phyloP scores from a whole-genome alignment of 2,113 vertebrate genomes.

The Aix galericulata region DNA sequence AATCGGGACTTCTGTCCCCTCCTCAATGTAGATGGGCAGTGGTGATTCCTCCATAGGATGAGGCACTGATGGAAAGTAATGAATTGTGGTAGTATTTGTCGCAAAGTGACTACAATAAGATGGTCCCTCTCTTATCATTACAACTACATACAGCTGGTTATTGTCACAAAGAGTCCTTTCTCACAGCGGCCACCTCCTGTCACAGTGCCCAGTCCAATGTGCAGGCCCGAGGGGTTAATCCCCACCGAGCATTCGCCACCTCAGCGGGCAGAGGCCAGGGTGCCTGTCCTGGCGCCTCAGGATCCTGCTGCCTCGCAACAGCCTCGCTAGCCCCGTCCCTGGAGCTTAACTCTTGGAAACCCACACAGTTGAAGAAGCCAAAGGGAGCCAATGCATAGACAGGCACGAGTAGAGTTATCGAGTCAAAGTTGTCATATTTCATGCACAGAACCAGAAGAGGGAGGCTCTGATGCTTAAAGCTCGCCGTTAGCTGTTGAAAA shows the following conservation, averaged over 20 bases:
- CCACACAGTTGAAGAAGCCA: constrained; percentile 17
- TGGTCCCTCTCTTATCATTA: constrained; percentile 66
- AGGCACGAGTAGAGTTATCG: constrained; percentile 46
- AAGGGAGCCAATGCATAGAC: constrained; percentile 52
- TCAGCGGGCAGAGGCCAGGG: neutral
- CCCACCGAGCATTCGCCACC: neutral
- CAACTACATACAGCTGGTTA: constrained; percentile 43
- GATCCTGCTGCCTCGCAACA: neutral
- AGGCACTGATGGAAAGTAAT: constrained; percentile 78
- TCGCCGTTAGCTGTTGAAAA: constrained; percentile 32
- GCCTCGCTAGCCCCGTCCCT: neutral
- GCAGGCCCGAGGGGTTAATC: neutral
- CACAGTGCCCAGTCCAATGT: neutral
- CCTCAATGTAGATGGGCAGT: constrained; percentile 76
- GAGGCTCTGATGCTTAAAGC: constrained; percentile 60
- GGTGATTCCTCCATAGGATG: constrained; percentile 76
- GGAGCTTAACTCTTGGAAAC: neutral
- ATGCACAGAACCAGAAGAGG: constrained; percentile 61
- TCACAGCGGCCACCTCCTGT: neutral
- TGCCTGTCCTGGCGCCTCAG: neutral
- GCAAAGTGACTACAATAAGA: constrained; percentile 70
- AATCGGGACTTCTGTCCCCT: constrained; percentile 73
- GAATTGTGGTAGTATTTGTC: constrained; percentile 76
- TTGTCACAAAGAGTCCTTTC: constrained; percentile 20
- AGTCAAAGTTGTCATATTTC: constrained; percentile 8